Conservation (phyloP, 2,888 invertebrate species). For the Athetis lepigone region DNA sequence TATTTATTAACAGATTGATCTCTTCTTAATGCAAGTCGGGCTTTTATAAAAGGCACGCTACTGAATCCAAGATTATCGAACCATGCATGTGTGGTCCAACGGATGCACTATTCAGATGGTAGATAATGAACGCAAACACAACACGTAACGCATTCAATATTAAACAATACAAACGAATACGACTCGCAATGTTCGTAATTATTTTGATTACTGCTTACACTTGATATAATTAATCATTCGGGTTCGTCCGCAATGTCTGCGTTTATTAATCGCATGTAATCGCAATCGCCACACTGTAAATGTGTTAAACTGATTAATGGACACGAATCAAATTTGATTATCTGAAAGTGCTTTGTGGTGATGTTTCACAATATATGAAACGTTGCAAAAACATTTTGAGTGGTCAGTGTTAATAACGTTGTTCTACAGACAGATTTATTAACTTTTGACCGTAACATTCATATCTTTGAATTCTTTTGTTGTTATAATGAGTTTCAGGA, state of each 20-base stretch:
- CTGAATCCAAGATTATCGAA: slow-evolving; percentile 26
- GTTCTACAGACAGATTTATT: slow-evolving; percentile 77
- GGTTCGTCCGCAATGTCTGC: slow-evolving; percentile 75
- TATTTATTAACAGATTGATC: too few species aligned
- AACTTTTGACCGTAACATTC: slow-evolving; percentile 74
- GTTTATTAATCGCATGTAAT: slow-evolving; percentile 82
- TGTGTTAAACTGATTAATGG: slow-evolving; percentile 88
- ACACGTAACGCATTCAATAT: slow-evolving; percentile 42
- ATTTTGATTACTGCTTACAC: slow-evolving; percentile 78
- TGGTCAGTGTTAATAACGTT: slow-evolving; percentile 75
- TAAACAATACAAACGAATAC: slow-evolving; percentile 65
- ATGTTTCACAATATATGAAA: slow-evolving; percentile 63
- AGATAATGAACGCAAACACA: slow-evolving; percentile 54
- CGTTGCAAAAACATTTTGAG: slow-evolving; percentile 67
- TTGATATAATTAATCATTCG: slow-evolving; percentile 82
- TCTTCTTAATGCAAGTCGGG: too few species aligned
- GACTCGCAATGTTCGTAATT: slow-evolving; percentile 72
- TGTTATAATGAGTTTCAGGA: slow-evolving; percentile 53
- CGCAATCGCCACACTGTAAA: slow-evolving; percentile 79
- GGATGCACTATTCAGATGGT: slow-evolving; percentile 45
- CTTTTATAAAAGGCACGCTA: too few species aligned
- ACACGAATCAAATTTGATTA: slow-evolving; percentile 84
- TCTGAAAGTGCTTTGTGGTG: slow-evolving; percentile 74
- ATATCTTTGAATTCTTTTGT: slow-evolving; percentile 65
- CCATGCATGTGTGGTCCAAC: slow-evolving; percentile 56